Percentiles rank a stretch among this genome's conserved stretches.
Conservation (phyloP, 2,888 invertebrate species). For the Masnerella sp. region DNA sequence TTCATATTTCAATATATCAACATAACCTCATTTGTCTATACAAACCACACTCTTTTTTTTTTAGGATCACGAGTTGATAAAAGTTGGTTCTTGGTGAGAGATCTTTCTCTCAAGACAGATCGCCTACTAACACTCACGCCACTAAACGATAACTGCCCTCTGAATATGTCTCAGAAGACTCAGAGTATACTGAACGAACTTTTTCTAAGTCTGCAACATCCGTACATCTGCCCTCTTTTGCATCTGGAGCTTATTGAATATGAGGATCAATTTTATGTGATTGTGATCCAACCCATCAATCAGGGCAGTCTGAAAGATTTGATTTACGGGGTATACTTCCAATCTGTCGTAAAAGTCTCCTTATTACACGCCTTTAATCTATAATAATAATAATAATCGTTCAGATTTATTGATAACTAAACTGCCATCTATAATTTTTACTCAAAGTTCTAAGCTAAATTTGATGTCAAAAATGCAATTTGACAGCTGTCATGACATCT, state of each 20-base stretch:
- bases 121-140: conserved; percentile 86
- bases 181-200: conserved; percentile 86
- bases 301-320: conserved; percentile 93
- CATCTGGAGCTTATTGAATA: conserved; percentile 86
- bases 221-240: conserved; percentile 93
- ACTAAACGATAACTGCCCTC: conserved; percentile 82
- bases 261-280: conserved; percentile 80
- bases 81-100: conserved; percentile 94
- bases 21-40: too few relatives aligned
- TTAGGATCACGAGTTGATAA: conserved; percentile 88
- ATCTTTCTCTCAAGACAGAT: conserved; percentile 88
- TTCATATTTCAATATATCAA: too few relatives aligned
- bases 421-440: too few relatives aligned
- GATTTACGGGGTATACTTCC: conserved; percentile 88
- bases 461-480: too few relatives aligned
- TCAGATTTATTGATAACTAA: too few relatives aligned
- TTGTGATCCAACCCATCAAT: conserved; percentile 90
- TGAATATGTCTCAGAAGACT: conserved; percentile 83
- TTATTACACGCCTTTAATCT: too few relatives aligned
- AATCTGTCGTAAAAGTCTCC: too few relatives aligned
- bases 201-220: conserved; percentile 92
- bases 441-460: too few relatives aligned
- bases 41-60: too few relatives aligned
- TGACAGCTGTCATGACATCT: too few relatives aligned
- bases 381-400: too few relatives aligned